Conservation (phyloP, 2,888 invertebrate species). For the Campoplex capitator region DNA sequence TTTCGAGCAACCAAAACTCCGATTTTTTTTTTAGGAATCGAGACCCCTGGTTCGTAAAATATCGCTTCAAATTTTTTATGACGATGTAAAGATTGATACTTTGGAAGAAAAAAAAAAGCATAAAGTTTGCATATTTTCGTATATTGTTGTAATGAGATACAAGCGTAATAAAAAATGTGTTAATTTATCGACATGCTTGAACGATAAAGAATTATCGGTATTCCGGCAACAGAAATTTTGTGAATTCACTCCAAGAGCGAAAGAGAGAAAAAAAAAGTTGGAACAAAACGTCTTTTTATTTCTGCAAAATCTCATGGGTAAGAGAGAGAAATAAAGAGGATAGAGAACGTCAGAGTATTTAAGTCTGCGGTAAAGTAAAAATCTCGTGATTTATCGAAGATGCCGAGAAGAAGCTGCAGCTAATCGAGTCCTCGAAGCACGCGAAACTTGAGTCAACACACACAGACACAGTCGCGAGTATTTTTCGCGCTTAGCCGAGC, state of each 20-base stretch:
- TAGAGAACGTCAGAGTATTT: not conserved
- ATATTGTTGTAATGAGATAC: no score
- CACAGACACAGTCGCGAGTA: not conserved
- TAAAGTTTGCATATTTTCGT: not conserved
- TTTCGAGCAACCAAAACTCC: not conserved
- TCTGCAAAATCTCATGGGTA: not conserved
- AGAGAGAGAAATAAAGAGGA: not conserved
- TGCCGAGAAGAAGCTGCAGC: not conserved
- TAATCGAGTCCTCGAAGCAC: not conserved
- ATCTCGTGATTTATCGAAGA: slow-evolving; percentile 8
- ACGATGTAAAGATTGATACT: not conserved
- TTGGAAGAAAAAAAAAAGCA: not conserved
- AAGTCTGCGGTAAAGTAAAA: slow-evolving; percentile 4
- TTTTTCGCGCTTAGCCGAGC: not conserved
- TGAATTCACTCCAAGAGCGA: not conserved
- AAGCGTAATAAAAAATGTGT: not conserved
- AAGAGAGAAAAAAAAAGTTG: not conserved
- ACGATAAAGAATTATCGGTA: not conserved
- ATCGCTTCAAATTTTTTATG: not conserved
- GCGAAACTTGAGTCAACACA: not conserved
- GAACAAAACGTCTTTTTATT: not conserved
- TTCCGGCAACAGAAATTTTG: not conserved
- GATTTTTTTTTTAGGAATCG: not conserved
- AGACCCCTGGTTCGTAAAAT: not conserved
- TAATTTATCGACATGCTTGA: not conserved